Evolutionary conservation across 2,888 invertebrate species (phyloP), one percentile per base, ranked within the genome.

Genomic region (Fragum fragum): DNA sequence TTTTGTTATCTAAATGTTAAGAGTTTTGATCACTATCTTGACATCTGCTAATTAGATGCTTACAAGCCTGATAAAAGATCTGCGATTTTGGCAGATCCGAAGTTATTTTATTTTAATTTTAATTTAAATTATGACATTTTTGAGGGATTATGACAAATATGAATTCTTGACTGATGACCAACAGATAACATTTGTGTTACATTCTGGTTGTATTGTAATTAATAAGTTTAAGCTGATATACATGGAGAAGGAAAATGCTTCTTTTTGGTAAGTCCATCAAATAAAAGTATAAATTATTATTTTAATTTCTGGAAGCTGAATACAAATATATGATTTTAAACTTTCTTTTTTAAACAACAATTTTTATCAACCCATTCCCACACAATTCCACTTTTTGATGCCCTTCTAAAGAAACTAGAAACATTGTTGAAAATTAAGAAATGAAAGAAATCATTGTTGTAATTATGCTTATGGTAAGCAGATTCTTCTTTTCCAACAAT

Each of bases 101-200:
- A 21, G 18, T 52, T 23, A 26, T 26, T 57, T 23, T 26, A 5
- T 57, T 57, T 57, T 26, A 57, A 57, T 11, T n/a, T 57, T 57
- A 6, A 57, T 57, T 57, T 14, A 57, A 47, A 57, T 57, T 57
- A 6, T 57, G 57, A 57, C 57, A 57, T 57, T 57, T 57, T 57
- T 57, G 21, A 57, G n/a, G 23, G 11, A 57, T 57, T 57, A 26
- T 57, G 57, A 57, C 57, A 57, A 57, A 57, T 57, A 26, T 57
- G 57, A 57, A 57, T 57, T 47, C 14, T 9, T 47, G n/a, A 47
- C n/a, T 47, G 18, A 47, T 47, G 47, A n/a, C 14, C 47, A 9
- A n/a, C 7, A 47, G 2, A 3, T 47, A 39, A 47, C 3, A 9
- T 18, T 47, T 9, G 47, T 47, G 47, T 47, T 47, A n/a, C 7